Percentiles rank a stretch among this genome's conserved stretches.
Evolutionary conservation across 1,140 invertebrate genomes (phyloP).

Genomic region (Tetramorium alpestre): DNA sequence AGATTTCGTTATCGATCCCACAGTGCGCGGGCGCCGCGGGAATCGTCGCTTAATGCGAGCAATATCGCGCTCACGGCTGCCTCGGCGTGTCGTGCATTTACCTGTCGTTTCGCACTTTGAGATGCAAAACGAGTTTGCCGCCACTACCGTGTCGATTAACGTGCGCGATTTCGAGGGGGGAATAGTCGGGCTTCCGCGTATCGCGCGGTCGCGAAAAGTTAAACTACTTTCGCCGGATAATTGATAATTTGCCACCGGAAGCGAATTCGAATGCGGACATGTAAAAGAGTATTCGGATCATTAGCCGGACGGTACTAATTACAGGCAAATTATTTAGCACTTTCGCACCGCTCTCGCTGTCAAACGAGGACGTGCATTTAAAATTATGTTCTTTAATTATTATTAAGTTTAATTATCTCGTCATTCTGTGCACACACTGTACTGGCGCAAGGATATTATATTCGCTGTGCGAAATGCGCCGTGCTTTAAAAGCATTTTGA

Average conservation of each 20-base stretch:
- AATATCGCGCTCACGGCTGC: slow-evolving; percentile 49
- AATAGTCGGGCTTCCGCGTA: neutral
- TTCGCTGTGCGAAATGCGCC: neutral
- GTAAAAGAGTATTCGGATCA: slow-evolving; percentile 36
- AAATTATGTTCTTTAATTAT: slow-evolving; percentile 57
- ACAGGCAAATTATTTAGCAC: slow-evolving; percentile 45
- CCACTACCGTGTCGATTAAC: slow-evolving; percentile 46
- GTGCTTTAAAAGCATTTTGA: slow-evolving; percentile 50
- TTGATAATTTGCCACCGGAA: slow-evolving; percentile 41
- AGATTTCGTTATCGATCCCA: slow-evolving; percentile 44
- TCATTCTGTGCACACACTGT: slow-evolving; percentile 23
- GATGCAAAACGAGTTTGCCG: slow-evolving; percentile 63
- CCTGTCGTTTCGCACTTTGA: slow-evolving; percentile 61
- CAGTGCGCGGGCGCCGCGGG: neutral
- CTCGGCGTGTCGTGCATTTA: slow-evolving; percentile 42
- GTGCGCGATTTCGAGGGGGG: slow-evolving; percentile 25
- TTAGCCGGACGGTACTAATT: slow-evolving; percentile 28
- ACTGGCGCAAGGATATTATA: slow-evolving; percentile 1
- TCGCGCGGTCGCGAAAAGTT: slow-evolving; percentile 33
- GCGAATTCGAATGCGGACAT: slow-evolving; percentile 4
- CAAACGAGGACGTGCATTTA: slow-evolving; percentile 37
- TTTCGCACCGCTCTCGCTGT: slow-evolving; percentile 18
- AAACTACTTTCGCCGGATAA: slow-evolving; percentile 45
- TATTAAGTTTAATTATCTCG: slow-evolving; percentile 56
- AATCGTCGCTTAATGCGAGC: slow-evolving; percentile 56